Conservation (phyloP, 2,113 vertebrate genomes). For the Channa argus region DNA sequence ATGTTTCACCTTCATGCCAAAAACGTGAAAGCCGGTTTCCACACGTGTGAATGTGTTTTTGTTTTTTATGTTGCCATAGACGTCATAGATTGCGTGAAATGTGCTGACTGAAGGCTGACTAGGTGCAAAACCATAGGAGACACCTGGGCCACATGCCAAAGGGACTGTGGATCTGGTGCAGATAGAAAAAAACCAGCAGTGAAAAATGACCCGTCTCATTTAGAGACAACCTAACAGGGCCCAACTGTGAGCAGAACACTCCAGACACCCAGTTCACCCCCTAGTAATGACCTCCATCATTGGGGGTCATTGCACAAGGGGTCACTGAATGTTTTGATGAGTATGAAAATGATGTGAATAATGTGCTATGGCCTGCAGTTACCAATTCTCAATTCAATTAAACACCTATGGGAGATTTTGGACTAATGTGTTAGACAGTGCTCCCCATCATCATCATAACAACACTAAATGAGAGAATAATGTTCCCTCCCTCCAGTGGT, state of each 20-base stretch:
- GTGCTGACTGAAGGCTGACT: constrained; percentile 59
- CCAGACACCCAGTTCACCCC: background rate
- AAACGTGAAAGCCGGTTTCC: constrained; percentile 36
- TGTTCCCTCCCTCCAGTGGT: too few relatives aligned
- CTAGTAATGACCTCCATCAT: too few relatives aligned
- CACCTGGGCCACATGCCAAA: constrained; percentile 48
- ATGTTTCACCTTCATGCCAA: constrained; percentile 68
- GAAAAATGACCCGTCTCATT: constrained; percentile 24
- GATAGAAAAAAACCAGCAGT: constrained; percentile 17
- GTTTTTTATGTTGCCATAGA: background rate
- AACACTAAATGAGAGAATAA: too few relatives aligned
- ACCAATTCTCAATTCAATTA: too few relatives aligned
- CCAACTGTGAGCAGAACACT: constrained; percentile 1
- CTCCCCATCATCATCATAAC: too few relatives aligned
- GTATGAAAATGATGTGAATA: too few relatives aligned
- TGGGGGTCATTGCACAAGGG: too few relatives aligned
- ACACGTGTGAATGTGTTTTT: background rate
- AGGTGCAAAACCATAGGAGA: constrained; percentile 24
- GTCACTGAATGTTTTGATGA: too few relatives aligned
- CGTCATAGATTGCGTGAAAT: constrained; percentile 40
- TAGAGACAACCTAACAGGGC: too few relatives aligned
- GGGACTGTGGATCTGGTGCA: constrained; percentile 21
- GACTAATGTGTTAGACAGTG: too few relatives aligned
- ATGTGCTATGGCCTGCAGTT: too few relatives aligned
- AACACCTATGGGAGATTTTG: too few relatives aligned